These are phyloP conservation scores for Himantopus leucocephalus DNA, from an alignment of 2,113 vertebrate genomes.

Conservation along the genomic window DNA sequence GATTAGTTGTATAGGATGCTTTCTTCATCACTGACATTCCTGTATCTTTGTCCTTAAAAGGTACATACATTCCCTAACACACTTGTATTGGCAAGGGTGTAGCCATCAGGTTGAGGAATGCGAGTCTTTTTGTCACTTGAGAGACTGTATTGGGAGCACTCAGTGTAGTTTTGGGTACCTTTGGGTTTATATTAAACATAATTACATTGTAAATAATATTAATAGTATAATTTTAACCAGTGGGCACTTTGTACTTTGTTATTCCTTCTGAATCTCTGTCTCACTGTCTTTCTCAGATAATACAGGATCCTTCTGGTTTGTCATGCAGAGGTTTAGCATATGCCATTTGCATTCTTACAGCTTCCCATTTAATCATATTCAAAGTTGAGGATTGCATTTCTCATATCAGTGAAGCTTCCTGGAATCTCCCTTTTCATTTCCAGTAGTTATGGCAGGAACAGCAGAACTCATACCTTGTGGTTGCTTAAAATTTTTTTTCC, in stretches of 20 bases:
- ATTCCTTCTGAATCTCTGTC: background rate
- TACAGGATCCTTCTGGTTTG: background rate
- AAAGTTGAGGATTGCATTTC: background rate
- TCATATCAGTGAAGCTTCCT: background rate
- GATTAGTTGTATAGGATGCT: background rate
- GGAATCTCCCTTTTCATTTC: background rate
- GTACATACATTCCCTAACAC: background rate
- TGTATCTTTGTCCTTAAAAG: background rate
- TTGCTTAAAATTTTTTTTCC: background rate
- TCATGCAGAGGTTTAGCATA: background rate
- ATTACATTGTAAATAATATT: background rate
- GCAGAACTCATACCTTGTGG: background rate
- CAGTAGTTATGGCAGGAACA: background rate
- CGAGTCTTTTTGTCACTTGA: background rate
- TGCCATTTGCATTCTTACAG: background rate
- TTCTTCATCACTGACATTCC: background rate
- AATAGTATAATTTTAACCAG: background rate
- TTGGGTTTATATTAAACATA: background rate
- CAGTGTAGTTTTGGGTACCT: background rate
- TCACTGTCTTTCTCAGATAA: background rate
- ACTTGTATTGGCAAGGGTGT: background rate
- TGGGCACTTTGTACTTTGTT: background rate
- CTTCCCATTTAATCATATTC: background rate
- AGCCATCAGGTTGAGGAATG: background rate
- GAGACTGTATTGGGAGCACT: background rate